A percentile compares a stretch with the other conserved stretches of the same genome.
phyloP scores from a whole-genome alignment of 2,888 invertebrate genomes.

The Therioaphis trifolii region DNA sequence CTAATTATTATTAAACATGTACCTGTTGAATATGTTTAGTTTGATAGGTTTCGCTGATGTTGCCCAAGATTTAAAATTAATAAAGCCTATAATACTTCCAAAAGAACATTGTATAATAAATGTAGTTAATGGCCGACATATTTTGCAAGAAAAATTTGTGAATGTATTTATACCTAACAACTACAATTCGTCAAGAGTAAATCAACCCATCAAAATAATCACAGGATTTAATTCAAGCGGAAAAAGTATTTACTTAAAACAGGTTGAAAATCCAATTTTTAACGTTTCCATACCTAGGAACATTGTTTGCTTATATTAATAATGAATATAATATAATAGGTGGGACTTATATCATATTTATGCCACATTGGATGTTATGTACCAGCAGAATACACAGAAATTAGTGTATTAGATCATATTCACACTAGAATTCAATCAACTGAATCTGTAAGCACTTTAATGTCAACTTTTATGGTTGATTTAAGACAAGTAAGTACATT shows the following conservation, averaged over 20 bases:
- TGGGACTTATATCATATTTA: slow-evolving; percentile 82
- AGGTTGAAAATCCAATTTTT: slow-evolving; percentile 70
- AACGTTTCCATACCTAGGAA: neutral
- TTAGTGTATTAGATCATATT: slow-evolving; percentile 80
- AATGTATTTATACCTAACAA: slow-evolving; percentile 81
- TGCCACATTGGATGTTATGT: slow-evolving; percentile 91
- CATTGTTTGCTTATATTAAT: slow-evolving; percentile 36
- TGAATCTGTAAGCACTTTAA: slow-evolving; percentile 81
- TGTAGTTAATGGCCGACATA: slow-evolving; percentile 80
- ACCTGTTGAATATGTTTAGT: slow-evolving; percentile 41
- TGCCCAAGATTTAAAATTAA: slow-evolving; percentile 62
- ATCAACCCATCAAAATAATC: slow-evolving; percentile 78
- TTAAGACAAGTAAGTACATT: slow-evolving; percentile 78
- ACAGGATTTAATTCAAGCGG: slow-evolving; percentile 94
- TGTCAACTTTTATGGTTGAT: slow-evolving; percentile 89
- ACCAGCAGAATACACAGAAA: slow-evolving; percentile 80
- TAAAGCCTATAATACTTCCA: slow-evolving; percentile 63
- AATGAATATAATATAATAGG: slow-evolving; percentile 67
- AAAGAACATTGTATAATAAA: slow-evolving; percentile 69
- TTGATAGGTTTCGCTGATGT: slow-evolving; percentile 62
- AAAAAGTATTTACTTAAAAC: slow-evolving; percentile 91
- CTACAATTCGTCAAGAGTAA: slow-evolving; percentile 72
- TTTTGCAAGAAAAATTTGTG: slow-evolving; percentile 77
- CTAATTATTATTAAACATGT: neutral
- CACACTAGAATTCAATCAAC: slow-evolving; percentile 80